Evolutionary conservation across 1,140 invertebrate species (phyloP), one percentile per base, ranked within the genome.

Genomic region (Anoplolepis gracilipes): DNA sequence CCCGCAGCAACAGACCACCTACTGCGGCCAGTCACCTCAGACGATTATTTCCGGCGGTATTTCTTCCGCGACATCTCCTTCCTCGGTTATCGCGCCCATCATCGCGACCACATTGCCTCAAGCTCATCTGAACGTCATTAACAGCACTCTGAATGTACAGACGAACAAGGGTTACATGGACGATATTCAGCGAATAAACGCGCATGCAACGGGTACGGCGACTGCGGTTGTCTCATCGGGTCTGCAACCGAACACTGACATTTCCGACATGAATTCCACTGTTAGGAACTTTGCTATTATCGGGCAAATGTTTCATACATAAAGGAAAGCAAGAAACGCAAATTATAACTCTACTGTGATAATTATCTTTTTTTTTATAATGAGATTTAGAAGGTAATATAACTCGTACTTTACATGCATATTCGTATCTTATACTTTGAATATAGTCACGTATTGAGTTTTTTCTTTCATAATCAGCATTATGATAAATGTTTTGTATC

Each of bases 261-360:
- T 90, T 22, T 76, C 90, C 8, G 90, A 92, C 39, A 87, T 91
- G 33, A 53, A 78, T 6, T 85, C 90, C 4, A 53, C 84, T 42
- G 85, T 90, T 3, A 90, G 90, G 73, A 91, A 89, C 46, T 92
- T 93, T 57, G 77, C 90, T n/a, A 88, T 92, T 5, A 92, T 93
- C 57, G 91, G 91, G 7, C 93, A 93, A 22, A 92, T 93, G 64
- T 93, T 92, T 89, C 86, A 93, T 49, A 88, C 86, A 2, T 92
- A 87, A 49, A 4, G 77, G 49, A 22, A 72, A 8, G 7, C 25
- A 11, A 22, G n/a, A 39, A 28, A 69, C 10, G 30, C 25, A 55
- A 36, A 67, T 69, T 25, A 72, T 73, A 69, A 73, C n/a, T 73
- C 49, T 72, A 82, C 78, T 82, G 78, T 82, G 78, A 82, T 82